Evolutionary conservation across 2,888 invertebrate species (phyloP).

Genomic region (Tethea ocularis): DNA sequence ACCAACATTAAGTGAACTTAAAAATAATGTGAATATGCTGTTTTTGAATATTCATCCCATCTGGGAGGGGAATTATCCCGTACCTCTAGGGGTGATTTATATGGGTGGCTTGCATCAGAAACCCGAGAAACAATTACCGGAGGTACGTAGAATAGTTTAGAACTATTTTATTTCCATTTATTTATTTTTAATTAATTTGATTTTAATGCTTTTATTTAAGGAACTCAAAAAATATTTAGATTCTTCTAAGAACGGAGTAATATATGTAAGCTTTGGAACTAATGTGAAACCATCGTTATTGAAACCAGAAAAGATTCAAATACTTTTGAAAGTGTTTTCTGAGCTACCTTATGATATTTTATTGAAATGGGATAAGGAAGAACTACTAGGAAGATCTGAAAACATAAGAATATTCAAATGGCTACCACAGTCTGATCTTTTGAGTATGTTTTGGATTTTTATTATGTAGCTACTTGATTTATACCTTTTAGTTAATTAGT

Average conservation of each 20-base stretch:
- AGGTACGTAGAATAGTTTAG: conserved; percentile 41
- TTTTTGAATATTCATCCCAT: conserved; percentile 66
- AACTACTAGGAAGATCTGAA: conserved; percentile 49
- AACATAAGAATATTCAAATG: conserved; percentile 71
- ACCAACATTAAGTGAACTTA: conserved; percentile 35
- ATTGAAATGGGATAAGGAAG: conserved; percentile 71
- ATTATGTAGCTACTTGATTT: conserved; percentile 17
- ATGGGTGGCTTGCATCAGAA: conserved; percentile 68
- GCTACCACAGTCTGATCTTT: conserved; percentile 71
- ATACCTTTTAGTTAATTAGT: too few relatives aligned
- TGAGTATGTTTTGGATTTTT: conserved; percentile 49
- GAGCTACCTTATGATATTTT: conserved; percentile 68
- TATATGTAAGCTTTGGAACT: conserved; percentile 74
- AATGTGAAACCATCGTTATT: conserved; percentile 55
- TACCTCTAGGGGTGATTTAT: conserved; percentile 61
- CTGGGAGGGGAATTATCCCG: conserved; percentile 56
- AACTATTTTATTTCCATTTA: neutral
- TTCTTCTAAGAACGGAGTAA: conserved; percentile 64
- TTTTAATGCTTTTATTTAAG: conserved; percentile 32
- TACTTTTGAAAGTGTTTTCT: conserved; percentile 56
- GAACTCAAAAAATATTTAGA: conserved; percentile 60
- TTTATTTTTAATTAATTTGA: too few relatives aligned
- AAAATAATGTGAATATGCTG: conserved; percentile 54
- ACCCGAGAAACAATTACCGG: conserved; percentile 56
- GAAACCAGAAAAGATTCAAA: conserved; percentile 49